These are phyloP conservation scores for Gambusia affinis DNA, from an alignment of 2,113 vertebrate genomes.

Conservation along the genomic window DNA sequence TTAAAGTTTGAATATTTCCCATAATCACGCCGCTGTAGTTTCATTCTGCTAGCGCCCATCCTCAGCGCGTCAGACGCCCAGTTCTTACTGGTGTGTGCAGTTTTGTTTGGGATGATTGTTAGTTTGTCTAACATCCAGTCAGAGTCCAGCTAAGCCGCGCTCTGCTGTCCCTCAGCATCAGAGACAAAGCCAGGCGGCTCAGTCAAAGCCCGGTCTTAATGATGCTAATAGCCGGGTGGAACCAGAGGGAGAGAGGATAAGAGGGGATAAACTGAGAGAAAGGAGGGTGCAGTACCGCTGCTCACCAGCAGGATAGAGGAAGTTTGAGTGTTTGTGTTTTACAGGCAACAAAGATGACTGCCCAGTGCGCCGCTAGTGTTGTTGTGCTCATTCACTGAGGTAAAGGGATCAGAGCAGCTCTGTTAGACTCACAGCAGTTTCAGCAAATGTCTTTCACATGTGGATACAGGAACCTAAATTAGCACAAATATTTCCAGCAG, in stretches of 20 bases:
- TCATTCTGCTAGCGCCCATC: constrained; percentile 26
- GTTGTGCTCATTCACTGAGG: no score
- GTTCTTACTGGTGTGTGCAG: constrained; percentile 49
- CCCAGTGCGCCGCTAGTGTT: no score
- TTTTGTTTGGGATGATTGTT: constrained; percentile 46
- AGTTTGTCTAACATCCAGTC: constrained; percentile 53
- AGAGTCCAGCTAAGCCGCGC: constrained; percentile 52
- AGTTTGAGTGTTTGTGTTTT: constrained; percentile 47
- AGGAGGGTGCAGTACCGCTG: constrained; percentile 33
- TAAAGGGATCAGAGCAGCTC: no score
- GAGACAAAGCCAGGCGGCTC: constrained; percentile 62
- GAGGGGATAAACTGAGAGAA: constrained; percentile 35
- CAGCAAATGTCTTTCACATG: no score
- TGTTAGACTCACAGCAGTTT: no score
- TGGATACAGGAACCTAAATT: no score
- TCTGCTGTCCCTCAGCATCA: constrained; percentile 49
- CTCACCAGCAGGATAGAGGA: constrained; percentile 24
- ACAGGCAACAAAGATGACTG: no score
- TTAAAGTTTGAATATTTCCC: background rate
- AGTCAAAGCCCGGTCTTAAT: constrained; percentile 63
- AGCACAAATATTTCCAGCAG: no score
- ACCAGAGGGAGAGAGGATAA: constrained; percentile 26
- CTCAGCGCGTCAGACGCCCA: constrained; percentile 42
- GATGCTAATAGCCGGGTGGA: constrained; percentile 48
- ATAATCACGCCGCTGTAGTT: background rate